Evolutionary conservation across 2,113 vertebrate genomes (phyloP), one percentile per base, ranked within the genome.

Genomic region (Corythornis vintsioides): DNA sequence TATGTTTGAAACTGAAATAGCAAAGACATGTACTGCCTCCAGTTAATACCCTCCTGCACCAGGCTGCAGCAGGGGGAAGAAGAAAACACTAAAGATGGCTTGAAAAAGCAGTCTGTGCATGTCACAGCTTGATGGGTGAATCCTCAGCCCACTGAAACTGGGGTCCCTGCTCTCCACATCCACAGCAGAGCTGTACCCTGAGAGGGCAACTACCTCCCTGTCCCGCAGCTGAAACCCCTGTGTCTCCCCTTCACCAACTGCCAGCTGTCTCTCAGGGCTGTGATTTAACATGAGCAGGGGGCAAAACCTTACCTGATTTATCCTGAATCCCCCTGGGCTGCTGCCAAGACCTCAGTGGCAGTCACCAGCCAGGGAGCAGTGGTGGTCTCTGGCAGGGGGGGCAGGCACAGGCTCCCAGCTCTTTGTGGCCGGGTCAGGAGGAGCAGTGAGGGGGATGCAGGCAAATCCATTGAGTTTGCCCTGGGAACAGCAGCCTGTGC

Each of bases 361-460:
- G 4, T 8, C 47, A 11, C 26, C 13, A 15, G 13, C 43, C 5
- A 2, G 33, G 60, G 33, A 64, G 42, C 33, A 22, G 1, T 16
- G 7, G 25, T 20, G 11, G 9, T 11, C 52, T 52, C 24, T 35
- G 59, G 31, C 24, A 13, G 17, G 28, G 28, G 15, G 18, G 25
- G 21, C 35, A 43, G 56, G 19, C 81, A n/a, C 43, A 11, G 29
- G 10, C n/a, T 47, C 21, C 16, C 3, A 0, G 26, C 21, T 40
- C 60, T 8, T n/a, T 33, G 4, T 47, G 48, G 65, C 2, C 11
- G 2, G 29, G 28, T 0, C 19, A 31, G 8, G 9, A 21, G 10
- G 20, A 29, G 5, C 20, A 2, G 12, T 0, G 2, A 2, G 12
- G 1, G 12, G 24, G 55, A 28, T 0, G 1, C 19, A 24, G 0